These are phyloP conservation scores for Dasysyrphus tricinctus DNA, from an alignment of 2,888 invertebrate species.

Conservation along the genomic window DNA sequence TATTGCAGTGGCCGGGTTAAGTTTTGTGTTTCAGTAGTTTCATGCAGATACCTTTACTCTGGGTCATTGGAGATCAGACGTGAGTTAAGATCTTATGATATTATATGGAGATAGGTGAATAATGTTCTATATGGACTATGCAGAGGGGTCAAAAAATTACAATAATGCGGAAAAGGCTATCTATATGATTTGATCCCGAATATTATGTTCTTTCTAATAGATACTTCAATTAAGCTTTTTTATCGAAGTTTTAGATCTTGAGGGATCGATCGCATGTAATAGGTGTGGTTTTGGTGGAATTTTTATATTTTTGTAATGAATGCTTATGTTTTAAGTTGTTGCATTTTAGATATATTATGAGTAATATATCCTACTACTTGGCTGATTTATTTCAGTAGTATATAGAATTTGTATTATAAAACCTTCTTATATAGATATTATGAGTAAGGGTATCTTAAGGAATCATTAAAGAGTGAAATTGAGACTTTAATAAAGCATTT, in stretches of 20 bases:
- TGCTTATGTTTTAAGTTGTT: neutral
- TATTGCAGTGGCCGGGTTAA: constrained; percentile 27
- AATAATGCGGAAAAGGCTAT: constrained; percentile 34
- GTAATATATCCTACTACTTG: too few species aligned
- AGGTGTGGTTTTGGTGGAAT: constrained; percentile 1
- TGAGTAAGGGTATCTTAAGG: too few species aligned
- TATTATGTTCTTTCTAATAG: constrained; percentile 35
- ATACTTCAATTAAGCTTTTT: constrained; percentile 19
- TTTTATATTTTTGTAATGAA: too few species aligned
- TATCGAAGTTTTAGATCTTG: constrained; percentile 10
- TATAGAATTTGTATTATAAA: too few species aligned
- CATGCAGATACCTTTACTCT: neutral
- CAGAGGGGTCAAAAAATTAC: constrained; percentile 36
- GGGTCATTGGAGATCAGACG: constrained; percentile 40
- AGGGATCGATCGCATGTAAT: neutral
- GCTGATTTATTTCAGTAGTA: too few species aligned
- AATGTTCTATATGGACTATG: constrained; percentile 8
- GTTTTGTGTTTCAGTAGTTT: constrained; percentile 11
- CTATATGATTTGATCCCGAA: constrained; percentile 19
- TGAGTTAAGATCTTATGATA: constrained; percentile 35
- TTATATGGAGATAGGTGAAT: constrained; percentile 3
- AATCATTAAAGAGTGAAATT: too few species aligned
- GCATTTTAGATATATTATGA: too few species aligned
- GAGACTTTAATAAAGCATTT: too few species aligned
- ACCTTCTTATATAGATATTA: too few species aligned